Percentiles rank a stretch among this genome's conserved stretches.
Conservation (phyloP, 2,797 vertebrate genomes). For the Diglossa cyanea region DNA sequence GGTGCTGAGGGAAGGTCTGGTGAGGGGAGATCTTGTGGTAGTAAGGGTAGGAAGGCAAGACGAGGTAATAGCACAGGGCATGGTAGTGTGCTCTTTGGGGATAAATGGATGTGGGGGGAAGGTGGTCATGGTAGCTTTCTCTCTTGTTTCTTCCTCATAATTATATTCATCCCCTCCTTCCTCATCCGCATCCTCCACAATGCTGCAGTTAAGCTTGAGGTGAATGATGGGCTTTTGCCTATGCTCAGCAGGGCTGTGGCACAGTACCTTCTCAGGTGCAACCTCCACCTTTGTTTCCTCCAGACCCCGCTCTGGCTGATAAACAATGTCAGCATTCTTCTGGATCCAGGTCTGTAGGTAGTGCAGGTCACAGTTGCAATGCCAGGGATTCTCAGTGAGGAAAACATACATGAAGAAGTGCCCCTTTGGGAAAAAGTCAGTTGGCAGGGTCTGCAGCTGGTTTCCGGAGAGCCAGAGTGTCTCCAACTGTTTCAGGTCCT, state of each 20-base stretch:
- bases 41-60: neutral
- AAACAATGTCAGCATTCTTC: neutral
- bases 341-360: conserved; percentile 33
- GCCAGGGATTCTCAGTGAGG: conserved; percentile 51
- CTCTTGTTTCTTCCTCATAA: neutral
- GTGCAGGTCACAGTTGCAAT: neutral
- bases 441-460: neutral
- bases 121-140: accelerated
- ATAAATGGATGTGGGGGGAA: accelerated
- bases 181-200: accelerated
- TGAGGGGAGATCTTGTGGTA: neutral
- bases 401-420: neutral
- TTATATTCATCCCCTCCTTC: neutral
- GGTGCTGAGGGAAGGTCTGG: neutral
- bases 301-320: neutral
- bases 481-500: conserved; percentile 77
- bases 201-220: neutral
- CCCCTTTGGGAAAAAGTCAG: neutral
- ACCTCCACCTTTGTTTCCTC: conserved; percentile 20
- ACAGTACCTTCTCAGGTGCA: neutral
- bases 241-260: neutral
- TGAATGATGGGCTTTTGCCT: neutral
- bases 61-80: neutral
- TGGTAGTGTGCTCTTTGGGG: neutral
- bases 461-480: conserved; percentile 83